These are phyloP conservation scores for Sinohyriopsis cumingii DNA, from an alignment of 2,888 invertebrate species.

Conservation along the genomic window DNA sequence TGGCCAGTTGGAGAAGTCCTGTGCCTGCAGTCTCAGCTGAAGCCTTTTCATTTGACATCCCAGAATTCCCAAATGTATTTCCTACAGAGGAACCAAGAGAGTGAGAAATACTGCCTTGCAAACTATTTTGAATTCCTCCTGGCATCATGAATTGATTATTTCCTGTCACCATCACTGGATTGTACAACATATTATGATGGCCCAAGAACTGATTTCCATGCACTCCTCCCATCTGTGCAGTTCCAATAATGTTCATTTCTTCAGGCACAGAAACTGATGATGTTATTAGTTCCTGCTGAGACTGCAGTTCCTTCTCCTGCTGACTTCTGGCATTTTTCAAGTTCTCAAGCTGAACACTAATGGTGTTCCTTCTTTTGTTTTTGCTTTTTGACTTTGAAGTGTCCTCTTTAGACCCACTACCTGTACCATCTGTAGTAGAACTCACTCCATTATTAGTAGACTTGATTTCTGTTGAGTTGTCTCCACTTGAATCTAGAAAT, in stretches of 20 bases:
- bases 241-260: conserved; percentile 25
- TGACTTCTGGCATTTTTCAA: conserved; percentile 24
- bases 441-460: conserved; percentile 24
- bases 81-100: conserved; percentile 5
- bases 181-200: conserved; percentile 49
- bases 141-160: conserved; percentile 35
- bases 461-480: conserved; percentile 22
- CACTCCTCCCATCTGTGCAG: conserved; percentile 40
- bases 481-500: conserved; percentile 19
- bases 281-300: conserved; percentile 39
- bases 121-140: conserved; percentile 27
- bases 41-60: conserved; percentile 22
- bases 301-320: conserved; percentile 23
- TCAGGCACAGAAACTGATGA: conserved; percentile 38
- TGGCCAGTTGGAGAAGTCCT: conserved; percentile 59
- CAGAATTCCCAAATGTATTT: conserved; percentile 2
- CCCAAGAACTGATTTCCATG: conserved; percentile 36
- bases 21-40: conserved; percentile 34
- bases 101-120: conserved; percentile 27
- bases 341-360: conserved; percentile 45
- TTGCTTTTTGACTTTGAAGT: conserved; percentile 34
- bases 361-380: conserved; percentile 41
- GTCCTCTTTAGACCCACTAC: conserved; percentile 27
- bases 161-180: conserved; percentile 42
- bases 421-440: conserved; percentile 32